These are phyloP conservation scores for Chrysopa pallens DNA, from an alignment of 1,140 invertebrate species.

Conservation along the genomic window DNA sequence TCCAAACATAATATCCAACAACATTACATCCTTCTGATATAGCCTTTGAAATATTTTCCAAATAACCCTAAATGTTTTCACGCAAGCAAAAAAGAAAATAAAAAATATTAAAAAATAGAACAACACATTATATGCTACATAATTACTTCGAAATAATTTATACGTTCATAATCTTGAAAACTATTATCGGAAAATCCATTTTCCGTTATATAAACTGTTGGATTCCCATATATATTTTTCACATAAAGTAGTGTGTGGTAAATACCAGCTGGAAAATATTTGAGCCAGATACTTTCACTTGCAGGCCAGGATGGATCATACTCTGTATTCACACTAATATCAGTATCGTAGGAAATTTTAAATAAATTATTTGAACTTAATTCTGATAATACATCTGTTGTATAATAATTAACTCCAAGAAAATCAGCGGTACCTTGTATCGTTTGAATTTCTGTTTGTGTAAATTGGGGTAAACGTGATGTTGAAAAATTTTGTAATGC, in stretches of 20 bases:
- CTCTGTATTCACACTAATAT: constrained; percentile 24
- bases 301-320: constrained; percentile 11
- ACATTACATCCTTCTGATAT: constrained; percentile 45
- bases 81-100: no score
- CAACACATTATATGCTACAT: no score
- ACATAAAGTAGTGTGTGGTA: constrained; percentile 34
- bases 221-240: constrained; percentile 32
- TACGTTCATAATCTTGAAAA: constrained; percentile 7
- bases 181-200: constrained; percentile 31
- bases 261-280: constrained; percentile 35
- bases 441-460: constrained; percentile 20
- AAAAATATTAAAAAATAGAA: no score
- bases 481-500: constrained; percentile 21
- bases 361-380: constrained; percentile 19
- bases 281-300: constrained; percentile 7
- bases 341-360: constrained; percentile 26
- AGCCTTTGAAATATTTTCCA: constrained; percentile 16
- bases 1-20: constrained; percentile 56
- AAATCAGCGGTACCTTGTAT: constrained; percentile 34
- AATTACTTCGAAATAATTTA: constrained; percentile 10
- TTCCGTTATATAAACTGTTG: constrained; percentile 41
- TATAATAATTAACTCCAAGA: constrained; percentile 42
- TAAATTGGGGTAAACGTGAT: constrained; percentile 28
- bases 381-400: constrained; percentile 27
- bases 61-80: no score